A percentile compares a stretch with the other conserved stretches of the same genome.
These are phyloP conservation scores for Physeter macrocephalus DNA, from an alignment of 2,113 vertebrate species.

Conservation along the genomic window DNA sequence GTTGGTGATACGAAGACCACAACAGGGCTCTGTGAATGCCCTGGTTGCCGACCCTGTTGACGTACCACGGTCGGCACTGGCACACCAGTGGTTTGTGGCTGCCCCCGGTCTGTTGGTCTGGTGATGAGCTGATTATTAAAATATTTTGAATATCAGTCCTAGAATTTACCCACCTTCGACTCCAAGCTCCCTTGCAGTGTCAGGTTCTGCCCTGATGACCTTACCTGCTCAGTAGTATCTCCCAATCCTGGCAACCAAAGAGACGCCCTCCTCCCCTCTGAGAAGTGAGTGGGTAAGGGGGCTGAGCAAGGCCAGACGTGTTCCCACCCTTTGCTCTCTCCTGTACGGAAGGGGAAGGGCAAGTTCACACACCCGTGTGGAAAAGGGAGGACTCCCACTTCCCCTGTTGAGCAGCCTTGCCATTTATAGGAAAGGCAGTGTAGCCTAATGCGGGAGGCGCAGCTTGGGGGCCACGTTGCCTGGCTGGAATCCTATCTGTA, in stretches of 20 bases:
- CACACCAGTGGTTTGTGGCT: background rate
- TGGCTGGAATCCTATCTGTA: background rate
- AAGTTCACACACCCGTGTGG: background rate
- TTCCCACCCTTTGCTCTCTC: background rate
- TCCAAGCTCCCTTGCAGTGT: background rate
- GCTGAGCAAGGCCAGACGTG: background rate
- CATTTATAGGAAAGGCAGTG: background rate
- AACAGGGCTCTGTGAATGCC: rapidly evolving
- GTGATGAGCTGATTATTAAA: background rate
- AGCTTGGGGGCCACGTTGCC: background rate
- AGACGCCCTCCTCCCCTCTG: background rate
- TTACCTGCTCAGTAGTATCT: background rate
- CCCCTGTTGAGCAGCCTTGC: background rate
- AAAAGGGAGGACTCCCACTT: background rate
- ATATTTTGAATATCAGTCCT: background rate
- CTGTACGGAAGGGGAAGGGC: background rate
- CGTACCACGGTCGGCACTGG: background rate
- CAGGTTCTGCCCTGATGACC: background rate
- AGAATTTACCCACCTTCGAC: background rate
- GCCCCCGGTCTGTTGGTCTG: background rate
- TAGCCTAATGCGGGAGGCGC: background rate
- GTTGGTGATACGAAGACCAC: background rate
- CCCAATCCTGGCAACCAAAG: background rate
- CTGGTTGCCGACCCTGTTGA: background rate
- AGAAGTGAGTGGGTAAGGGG: background rate